phyloP scores from a whole-genome alignment of 2,888 invertebrate species.

The Geotrupes spiniger region DNA sequence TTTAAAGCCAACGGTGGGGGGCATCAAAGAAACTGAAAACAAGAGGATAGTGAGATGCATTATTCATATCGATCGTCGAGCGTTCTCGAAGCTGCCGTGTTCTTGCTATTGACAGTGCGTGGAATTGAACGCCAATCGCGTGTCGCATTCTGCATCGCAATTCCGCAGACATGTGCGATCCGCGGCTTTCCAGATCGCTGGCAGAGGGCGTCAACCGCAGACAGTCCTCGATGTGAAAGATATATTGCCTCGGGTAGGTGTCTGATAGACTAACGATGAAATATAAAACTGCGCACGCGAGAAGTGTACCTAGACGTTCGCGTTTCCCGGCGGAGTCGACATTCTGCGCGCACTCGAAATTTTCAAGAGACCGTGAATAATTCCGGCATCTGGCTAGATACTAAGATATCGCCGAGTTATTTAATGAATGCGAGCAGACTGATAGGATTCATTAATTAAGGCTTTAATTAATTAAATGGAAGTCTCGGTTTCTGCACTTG shows the following conservation, averaged over 20 bases:
- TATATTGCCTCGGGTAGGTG: background rate
- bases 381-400: slow-evolving; percentile 32
- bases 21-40: slow-evolving; percentile 7
- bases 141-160: slow-evolving; percentile 25
- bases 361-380: slow-evolving; percentile 27
- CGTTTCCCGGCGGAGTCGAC: background rate
- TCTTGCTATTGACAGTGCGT: slow-evolving; percentile 26
- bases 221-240: slow-evolving; percentile 1
- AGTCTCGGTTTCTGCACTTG: slow-evolving; percentile 11
- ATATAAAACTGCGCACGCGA: slow-evolving; percentile 4
- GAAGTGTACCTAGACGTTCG: background rate
- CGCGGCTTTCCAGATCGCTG: slow-evolving; percentile 17
- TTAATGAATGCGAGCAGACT: slow-evolving; percentile 39
- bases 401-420: slow-evolving; percentile 43
- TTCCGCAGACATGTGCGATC: slow-evolving; percentile 21
- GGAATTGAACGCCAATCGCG: slow-evolving; percentile 28
- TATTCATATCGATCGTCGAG: slow-evolving; percentile 26
- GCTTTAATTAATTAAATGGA: slow-evolving; percentile 40
- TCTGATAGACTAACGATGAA: slow-evolving; percentile 1
- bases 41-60: slow-evolving; percentile 18
- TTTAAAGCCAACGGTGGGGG: background rate
- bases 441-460: slow-evolving; percentile 45
- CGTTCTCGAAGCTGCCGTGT: slow-evolving; percentile 20
- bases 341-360: slow-evolving; percentile 8
- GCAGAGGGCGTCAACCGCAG: slow-evolving; percentile 18